Conservation (phyloP, 2,888 invertebrate species). For the Conus canariensis region DNA sequence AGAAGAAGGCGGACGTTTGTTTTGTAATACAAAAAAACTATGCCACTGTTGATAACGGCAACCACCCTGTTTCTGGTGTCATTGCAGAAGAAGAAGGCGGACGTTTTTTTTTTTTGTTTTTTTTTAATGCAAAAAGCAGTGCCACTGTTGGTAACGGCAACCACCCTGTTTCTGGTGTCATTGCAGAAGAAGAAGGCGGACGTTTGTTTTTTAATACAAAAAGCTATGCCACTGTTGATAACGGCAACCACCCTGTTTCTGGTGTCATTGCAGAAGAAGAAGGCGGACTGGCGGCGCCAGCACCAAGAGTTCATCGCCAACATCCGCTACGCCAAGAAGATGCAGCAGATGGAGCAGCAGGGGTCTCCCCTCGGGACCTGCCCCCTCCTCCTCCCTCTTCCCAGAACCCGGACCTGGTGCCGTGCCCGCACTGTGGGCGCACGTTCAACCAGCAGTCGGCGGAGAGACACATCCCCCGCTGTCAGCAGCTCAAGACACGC, state of each 20-base stretch:
- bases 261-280: conserved; percentile 53
- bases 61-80: no score
- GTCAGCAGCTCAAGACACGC: conserved; percentile 84
- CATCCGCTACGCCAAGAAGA: conserved; percentile 75
- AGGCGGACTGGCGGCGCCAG: conserved; percentile 74
- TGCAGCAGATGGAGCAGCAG: conserved; percentile 67
- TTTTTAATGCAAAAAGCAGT: no score
- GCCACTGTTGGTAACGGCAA: no score
- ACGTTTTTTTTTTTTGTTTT: conserved; percentile 48
- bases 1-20: no score
- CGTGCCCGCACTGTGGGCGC: conserved; percentile 92
- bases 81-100: conserved; percentile 62
- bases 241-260: no score
- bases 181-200: no score
- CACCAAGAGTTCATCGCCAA: conserved; percentile 75
- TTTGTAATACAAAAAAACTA: no score
- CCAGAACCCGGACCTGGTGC: conserved; percentile 92
- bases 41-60: no score
- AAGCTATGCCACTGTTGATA: no score
- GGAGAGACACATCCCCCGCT: conserved; percentile 94
- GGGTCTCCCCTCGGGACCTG: conserved; percentile 91
- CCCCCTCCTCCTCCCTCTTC: conserved; percentile 88
- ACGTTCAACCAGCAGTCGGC: conserved; percentile 90
- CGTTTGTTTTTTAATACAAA: no score
- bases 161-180: no score